Percentiles rank a stretch among this genome's conserved stretches.
These are phyloP conservation scores for Cyanistes caeruleus DNA, from an alignment of 2,113 vertebrate genomes.

Conservation along the genomic window DNA sequence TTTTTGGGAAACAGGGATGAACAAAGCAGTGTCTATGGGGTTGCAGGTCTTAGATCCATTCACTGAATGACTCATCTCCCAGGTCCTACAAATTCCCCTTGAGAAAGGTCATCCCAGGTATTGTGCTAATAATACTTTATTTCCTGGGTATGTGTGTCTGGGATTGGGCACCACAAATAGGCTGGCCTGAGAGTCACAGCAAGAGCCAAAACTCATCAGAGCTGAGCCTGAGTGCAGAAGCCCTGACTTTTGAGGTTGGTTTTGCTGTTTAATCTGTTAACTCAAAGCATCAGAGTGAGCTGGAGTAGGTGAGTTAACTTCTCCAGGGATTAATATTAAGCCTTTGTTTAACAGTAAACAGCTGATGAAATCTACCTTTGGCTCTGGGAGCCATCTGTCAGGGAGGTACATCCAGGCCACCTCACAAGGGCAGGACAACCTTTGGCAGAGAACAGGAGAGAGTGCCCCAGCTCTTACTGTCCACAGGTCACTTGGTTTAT, in stretches of 20 bases:
- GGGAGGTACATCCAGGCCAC: neutral
- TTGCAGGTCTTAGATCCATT: neutral
- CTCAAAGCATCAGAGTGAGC: neutral
- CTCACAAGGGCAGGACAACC: neutral
- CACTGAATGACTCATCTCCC: neutral
- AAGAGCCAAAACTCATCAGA: neutral
- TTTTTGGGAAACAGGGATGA: neutral
- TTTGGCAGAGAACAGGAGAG: neutral
- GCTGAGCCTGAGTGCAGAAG: neutral
- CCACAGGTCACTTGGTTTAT: neutral
- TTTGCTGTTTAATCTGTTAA: conserved; percentile 12
- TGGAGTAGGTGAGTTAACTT: neutral
- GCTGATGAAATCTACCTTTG: conserved; percentile 42
- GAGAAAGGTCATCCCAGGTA: conserved; percentile 18
- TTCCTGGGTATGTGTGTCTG: neutral
- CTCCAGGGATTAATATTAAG: conserved; percentile 45
- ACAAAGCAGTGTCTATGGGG: neutral
- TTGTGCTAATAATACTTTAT: conserved; percentile 9
- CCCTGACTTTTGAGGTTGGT: neutral
- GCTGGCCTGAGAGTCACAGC: neutral
- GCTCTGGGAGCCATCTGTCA: conserved; percentile 11
- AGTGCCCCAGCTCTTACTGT: neutral
- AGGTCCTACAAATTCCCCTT: conserved; percentile 31
- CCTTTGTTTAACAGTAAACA: conserved; percentile 37
- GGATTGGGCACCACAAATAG: neutral